These are phyloP conservation scores for Acestrorhynchus altus DNA, from an alignment of 2,797 vertebrate genomes.

Conservation along the genomic window DNA sequence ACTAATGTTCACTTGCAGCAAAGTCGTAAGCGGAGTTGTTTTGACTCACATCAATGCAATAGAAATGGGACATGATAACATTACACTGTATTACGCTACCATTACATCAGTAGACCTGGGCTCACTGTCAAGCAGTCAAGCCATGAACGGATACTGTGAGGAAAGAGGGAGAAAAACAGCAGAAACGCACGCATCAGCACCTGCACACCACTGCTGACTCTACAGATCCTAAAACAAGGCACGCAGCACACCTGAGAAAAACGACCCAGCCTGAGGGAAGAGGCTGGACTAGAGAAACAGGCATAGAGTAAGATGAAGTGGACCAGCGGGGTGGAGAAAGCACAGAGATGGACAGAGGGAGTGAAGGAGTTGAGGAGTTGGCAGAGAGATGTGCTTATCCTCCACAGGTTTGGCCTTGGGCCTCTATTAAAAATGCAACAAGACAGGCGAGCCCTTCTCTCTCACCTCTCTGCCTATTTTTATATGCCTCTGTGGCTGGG, in stretches of 20 bases:
- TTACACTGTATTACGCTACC: not conserved
- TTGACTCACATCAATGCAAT: not conserved
- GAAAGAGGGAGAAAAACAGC: slow-evolving; percentile 16
- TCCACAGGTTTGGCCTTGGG: slow-evolving; percentile 62
- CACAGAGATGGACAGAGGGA: slow-evolving; percentile 13
- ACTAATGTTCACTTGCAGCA: too few relatives aligned
- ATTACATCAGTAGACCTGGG: not conserved
- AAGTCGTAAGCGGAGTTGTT: not conserved
- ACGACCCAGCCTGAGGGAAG: not conserved
- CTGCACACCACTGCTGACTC: slow-evolving; percentile 28
- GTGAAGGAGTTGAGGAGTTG: not conserved
- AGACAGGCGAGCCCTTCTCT: slow-evolving; percentile 61
- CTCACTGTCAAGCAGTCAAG: not conserved
- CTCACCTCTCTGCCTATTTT: slow-evolving; percentile 64
- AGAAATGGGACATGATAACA: not conserved
- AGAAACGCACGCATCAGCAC: slow-evolving; percentile 37
- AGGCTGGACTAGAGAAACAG: not conserved
- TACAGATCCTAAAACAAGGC: not conserved
- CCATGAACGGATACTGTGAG: not conserved
- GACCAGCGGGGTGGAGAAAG: not conserved
- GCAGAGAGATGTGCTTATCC: slow-evolving; percentile 45
- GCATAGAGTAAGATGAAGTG: slow-evolving; percentile 15
- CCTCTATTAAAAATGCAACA: slow-evolving; percentile 69
- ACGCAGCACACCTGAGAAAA: slow-evolving; percentile 18
- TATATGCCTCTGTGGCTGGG: slow-evolving; percentile 40